Percentiles rank a stretch among this genome's conserved stretches.
These are phyloP conservation scores for Busseola fusca DNA, from an alignment of 2,888 invertebrate genomes.

Conservation along the genomic window DNA sequence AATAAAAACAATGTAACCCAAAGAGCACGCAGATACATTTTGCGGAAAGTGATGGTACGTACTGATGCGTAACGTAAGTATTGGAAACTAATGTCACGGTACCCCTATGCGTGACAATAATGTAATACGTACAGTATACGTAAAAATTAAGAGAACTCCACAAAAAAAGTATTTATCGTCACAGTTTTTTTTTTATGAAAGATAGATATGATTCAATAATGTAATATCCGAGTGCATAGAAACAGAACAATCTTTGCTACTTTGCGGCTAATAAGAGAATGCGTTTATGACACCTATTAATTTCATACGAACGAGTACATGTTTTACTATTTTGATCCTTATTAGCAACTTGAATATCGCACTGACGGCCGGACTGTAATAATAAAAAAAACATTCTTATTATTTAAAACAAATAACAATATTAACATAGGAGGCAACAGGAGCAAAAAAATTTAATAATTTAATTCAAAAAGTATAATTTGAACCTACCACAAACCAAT, in stretches of 20 bases:
- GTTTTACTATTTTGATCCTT: neutral
- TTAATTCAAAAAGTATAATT: neutral
- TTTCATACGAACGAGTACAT: neutral
- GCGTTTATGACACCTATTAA: neutral
- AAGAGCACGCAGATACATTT: slow-evolving; percentile 72
- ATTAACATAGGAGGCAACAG: neutral
- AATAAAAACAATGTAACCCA: slow-evolving; percentile 46
- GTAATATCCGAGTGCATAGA: neutral
- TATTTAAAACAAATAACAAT: neutral
- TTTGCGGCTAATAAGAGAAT: neutral
- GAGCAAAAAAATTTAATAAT: neutral
- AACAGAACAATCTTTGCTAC: neutral
- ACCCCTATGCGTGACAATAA: slow-evolving; percentile 29
- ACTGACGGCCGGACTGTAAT: neutral
- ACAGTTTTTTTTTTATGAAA: neutral
- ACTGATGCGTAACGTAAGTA: slow-evolving; percentile 33
- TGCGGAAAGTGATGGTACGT: slow-evolving; percentile 68
- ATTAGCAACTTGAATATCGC: neutral
- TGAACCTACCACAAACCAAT: neutral
- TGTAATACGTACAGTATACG: slow-evolving; percentile 45
- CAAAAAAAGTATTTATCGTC: neutral
- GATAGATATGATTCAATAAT: too few relatives aligned
- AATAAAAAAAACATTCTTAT: neutral
- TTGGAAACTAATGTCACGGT: slow-evolving; percentile 14
- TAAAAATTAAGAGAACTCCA: slow-evolving; percentile 16